Base-by-base conservation (phyloP, 2,113 vertebrate species). In the Carettochelys insculpta region DNA sequence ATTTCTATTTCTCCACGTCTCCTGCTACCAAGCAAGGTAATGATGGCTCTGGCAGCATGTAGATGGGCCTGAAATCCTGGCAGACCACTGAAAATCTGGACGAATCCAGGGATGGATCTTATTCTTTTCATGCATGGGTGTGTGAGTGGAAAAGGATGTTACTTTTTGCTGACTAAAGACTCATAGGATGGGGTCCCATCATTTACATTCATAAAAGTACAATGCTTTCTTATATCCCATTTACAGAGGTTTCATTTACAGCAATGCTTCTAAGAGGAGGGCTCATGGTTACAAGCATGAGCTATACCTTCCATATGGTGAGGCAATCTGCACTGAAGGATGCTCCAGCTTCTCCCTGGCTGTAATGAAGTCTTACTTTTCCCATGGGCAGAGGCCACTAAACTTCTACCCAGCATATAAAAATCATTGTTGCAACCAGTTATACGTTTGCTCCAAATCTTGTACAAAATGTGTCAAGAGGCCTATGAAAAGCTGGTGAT, bases 281-380 rank as follows among this genome's bases (percentile, higher is more conserved):
- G 41, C 90, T 94, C 78, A 85, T 93, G 56, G 87, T 94, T 89
- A 86, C 51, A 89, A 76, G 22, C 68, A 82, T 13, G 27, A 90
- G 53, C 51, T 43, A 76, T 51, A 31, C 34, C 45, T 89, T 25
- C 17, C 31, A 81, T 19, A 80, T 4, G 2, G 80, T 41, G 11
- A 73, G 51, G 14, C 22, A 88, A 58, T 34, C 77, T 84, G 83
- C 38, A 71, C 10, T 41, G 38, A 41, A 24, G 68, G 38, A 51
- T 11, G 19, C 34, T 80, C 51, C 65, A 83, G 43, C 27, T 91
- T 88, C 77, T 10, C 83, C 13, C 22, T 82, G 43, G 27, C 17
- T 5, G 68, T 82, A 38, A 52, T 11, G 38, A 51, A 19, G 17
- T 0, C 1, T 17, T 75, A 58, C 11, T 89, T 61, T 53, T 51